phyloP scores from a whole-genome alignment of 2,888 invertebrate genomes.

The Argyra leucocephala region DNA sequence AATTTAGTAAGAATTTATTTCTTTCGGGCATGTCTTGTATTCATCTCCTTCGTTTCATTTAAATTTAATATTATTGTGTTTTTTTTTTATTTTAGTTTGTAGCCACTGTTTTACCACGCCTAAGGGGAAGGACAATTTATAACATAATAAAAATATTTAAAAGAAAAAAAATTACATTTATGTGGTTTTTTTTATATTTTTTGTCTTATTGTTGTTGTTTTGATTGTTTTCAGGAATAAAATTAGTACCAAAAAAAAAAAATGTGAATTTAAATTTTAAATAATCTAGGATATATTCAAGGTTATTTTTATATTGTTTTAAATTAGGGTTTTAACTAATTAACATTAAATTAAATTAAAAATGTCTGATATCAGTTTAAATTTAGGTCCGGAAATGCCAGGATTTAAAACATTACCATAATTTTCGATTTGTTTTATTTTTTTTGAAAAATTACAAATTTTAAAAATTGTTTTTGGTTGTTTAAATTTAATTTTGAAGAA shows the following conservation, averaged over 20 bases:
- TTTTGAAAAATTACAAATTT: too few species aligned
- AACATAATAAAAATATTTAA: background rate
- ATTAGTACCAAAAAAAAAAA: slow-evolving; percentile 1
- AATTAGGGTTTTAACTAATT: background rate
- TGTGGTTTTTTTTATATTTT: too few species aligned
- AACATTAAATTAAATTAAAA: too few species aligned
- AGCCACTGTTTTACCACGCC: background rate
- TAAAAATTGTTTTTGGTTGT: too few species aligned
- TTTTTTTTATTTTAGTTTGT: background rate
- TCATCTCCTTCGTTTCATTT: too few species aligned
- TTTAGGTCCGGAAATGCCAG: too few species aligned
- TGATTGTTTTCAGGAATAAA: background rate
- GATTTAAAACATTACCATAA: too few species aligned
- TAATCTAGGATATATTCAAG: background rate
- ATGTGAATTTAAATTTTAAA: background rate
- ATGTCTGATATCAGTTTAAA: too few species aligned
- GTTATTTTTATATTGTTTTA: background rate
- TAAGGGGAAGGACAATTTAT: background rate
- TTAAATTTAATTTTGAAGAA: too few species aligned
- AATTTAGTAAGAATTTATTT: background rate
- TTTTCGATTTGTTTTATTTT: too few species aligned
- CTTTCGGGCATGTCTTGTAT: background rate
- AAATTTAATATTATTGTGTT: background rate
- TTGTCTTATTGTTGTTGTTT: background rate
- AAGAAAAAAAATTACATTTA: background rate